Evolutionary conservation across 2,113 vertebrate genomes (phyloP).

Genomic region (Raphicerus campestris): DNA sequence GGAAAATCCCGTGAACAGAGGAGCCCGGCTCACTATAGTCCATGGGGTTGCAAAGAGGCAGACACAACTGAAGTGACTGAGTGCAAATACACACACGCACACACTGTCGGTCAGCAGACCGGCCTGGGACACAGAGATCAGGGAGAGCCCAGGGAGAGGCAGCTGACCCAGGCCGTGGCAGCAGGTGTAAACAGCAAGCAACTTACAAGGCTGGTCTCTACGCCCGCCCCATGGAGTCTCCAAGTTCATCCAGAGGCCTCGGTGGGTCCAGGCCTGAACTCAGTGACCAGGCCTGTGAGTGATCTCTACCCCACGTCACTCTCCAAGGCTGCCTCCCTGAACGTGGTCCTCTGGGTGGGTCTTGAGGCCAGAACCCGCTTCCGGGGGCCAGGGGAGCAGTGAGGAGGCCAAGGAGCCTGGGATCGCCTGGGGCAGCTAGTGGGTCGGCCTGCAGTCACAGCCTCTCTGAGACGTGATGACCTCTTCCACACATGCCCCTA

Average conservation of each 20-base stretch:
- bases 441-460: accelerated
- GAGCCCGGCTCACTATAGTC: background rate
- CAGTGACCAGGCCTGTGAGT: no score
- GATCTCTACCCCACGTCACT: background rate
- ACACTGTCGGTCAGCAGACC: background rate
- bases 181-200: background rate
- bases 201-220: background rate
- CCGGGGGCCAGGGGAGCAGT: no score
- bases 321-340: no score
- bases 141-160: background rate
- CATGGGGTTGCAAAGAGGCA: background rate
- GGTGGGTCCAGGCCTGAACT: background rate
- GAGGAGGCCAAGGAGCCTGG: background rate
- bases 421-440: accelerated
- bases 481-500: background rate
- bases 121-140: background rate
- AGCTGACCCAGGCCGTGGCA: accelerated
- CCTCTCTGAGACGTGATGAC: background rate
- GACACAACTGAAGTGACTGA: background rate
- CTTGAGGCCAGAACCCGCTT: background rate
- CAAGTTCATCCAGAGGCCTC: background rate
- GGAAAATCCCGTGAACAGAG: background rate
- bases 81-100: background rate
- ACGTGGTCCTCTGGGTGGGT: no score
- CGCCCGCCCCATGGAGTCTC: accelerated